These are phyloP conservation scores for Sebastes matsubarae DNA, from an alignment of 2,797 vertebrate genomes.

Conservation along the genomic window DNA sequence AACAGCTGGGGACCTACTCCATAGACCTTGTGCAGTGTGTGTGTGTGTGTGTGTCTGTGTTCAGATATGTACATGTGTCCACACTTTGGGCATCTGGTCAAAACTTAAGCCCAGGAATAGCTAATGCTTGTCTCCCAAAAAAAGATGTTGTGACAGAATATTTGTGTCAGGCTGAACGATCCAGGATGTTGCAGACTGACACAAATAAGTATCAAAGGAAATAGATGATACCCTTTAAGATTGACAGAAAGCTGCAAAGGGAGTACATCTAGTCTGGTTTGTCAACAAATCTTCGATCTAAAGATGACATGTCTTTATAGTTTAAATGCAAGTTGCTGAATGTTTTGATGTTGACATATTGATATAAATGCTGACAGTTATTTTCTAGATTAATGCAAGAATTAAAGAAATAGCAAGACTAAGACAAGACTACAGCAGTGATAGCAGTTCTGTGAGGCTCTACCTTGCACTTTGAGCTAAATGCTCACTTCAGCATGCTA, in stretches of 20 bases:
- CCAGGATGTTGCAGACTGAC: conserved; percentile 26
- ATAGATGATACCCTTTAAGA: conserved; percentile 3
- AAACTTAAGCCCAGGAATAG: conserved; percentile 55
- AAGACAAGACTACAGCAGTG: too few species aligned
- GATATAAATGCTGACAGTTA: background rate
- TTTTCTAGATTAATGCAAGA: background rate
- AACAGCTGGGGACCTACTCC: conserved; percentile 74
- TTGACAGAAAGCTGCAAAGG: background rate
- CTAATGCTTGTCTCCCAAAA: conserved; percentile 41
- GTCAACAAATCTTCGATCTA: conserved; percentile 25
- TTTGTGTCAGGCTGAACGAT: conserved; percentile 15
- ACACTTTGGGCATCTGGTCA: conserved; percentile 63
- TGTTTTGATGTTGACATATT: background rate
- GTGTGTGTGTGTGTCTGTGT: conserved; percentile 2
- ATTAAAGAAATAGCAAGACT: background rate
- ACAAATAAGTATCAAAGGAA: conserved; percentile 33
- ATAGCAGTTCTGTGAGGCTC: too few species aligned
- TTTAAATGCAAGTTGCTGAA: background rate
- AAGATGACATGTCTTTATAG: background rate
- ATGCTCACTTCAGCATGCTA: too few species aligned
- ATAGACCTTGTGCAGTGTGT: conserved; percentile 24
- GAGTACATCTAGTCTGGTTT: background rate
- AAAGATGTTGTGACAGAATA: conserved; percentile 25
- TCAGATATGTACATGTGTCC: conserved; percentile 31
- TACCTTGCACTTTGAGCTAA: too few species aligned